Percentiles rank a stretch among this genome's conserved stretches.
Conservation (phyloP, 37 sponge, comb jelly and placozoan species). For the Aphrocallistes beatrix region DNA sequence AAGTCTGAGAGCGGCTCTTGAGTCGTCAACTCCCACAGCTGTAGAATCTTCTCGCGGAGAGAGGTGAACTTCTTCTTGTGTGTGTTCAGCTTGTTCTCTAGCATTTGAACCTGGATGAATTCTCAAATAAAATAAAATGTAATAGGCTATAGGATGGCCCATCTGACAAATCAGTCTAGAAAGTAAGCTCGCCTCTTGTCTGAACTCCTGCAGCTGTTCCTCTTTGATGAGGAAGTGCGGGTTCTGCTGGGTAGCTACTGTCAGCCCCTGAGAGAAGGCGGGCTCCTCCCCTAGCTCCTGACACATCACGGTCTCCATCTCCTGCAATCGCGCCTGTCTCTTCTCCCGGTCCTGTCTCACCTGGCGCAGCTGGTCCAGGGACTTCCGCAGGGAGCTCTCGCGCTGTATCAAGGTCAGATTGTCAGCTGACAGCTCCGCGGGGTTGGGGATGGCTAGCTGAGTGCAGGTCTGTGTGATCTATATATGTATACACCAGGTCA, state of each 20-base stretch:
- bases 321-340: background rate
- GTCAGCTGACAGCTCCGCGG: background rate
- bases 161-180: too few species aligned
- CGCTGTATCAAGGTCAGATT: background rate
- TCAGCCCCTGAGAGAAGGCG: background rate
- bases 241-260: background rate
- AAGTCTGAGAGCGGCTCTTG: background rate
- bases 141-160: too few species aligned
- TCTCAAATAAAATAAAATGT: too few species aligned
- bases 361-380: background rate
- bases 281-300: background rate
- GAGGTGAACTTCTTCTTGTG: background rate
- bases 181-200: background rate
- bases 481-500: background rate
- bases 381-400: background rate
- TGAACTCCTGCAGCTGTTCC: conserved; percentile 7
- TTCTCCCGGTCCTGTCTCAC: background rate
- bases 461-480: background rate
- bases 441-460: background rate
- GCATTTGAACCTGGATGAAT: background rate
- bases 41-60: background rate
- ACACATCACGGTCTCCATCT: background rate
- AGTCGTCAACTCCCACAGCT: background rate
- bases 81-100: background rate
- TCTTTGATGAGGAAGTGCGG: conserved; percentile 3